phyloP scores from a whole-genome alignment of 1,140 invertebrate genomes.

The Archivesica marissinica region DNA sequence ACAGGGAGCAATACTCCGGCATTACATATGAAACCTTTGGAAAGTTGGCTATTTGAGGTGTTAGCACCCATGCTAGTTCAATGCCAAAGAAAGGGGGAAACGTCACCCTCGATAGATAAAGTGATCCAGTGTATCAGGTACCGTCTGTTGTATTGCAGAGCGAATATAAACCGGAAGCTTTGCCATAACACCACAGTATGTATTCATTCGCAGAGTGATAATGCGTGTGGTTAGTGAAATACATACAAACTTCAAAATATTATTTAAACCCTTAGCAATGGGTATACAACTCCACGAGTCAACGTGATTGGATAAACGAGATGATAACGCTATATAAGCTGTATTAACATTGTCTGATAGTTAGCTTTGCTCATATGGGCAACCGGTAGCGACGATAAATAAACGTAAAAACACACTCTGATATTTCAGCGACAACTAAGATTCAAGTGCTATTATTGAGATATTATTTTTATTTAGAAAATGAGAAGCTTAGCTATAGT shows the following conservation, averaged over 20 bases:
- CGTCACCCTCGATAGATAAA: background rate
- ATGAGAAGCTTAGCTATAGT: background rate
- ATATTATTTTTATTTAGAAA: background rate
- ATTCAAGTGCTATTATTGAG: background rate
- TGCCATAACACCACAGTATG: background rate
- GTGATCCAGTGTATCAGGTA: background rate
- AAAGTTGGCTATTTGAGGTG: background rate
- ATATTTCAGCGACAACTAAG: background rate
- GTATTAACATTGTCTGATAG: too few relatives aligned
- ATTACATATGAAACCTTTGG: background rate
- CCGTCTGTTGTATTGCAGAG: background rate
- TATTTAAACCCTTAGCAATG: slow-evolving; percentile 5
- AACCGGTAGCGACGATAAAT: too few relatives aligned
- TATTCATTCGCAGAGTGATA: background rate
- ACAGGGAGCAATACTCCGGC: background rate
- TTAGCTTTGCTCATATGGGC: too few relatives aligned
- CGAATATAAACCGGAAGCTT: background rate
- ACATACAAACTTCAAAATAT: background rate
- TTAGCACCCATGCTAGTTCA: background rate
- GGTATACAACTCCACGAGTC: background rate
- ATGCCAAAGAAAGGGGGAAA: too few relatives aligned
- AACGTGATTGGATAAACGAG: background rate
- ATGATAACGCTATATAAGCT: slow-evolving; percentile 1
- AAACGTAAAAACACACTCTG: background rate
- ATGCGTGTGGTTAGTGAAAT: background rate